Conservation (phyloP, 2,113 vertebrate genomes). For the Gallinago paraguaiae region DNA sequence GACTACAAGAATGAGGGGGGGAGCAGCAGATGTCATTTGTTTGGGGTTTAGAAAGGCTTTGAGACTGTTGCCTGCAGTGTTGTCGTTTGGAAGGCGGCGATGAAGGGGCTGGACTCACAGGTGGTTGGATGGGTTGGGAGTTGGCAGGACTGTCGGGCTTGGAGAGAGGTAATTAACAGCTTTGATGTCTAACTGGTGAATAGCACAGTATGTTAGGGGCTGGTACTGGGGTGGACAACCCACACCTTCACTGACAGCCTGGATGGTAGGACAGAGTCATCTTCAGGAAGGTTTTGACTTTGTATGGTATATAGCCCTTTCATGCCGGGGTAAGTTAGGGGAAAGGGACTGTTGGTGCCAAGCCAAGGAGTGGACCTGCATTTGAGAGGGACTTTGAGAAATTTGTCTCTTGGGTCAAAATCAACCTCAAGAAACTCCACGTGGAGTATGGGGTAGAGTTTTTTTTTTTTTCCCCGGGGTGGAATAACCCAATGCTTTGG, state of each 20-base stretch:
- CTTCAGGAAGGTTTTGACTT: background rate
- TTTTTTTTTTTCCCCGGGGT: background rate
- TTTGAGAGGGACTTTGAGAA: background rate
- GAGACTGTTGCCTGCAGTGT: background rate
- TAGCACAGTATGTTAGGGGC: background rate
- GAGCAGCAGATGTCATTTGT: background rate
- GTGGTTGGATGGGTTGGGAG: background rate
- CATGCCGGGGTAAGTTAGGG: background rate
- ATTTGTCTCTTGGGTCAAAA: background rate
- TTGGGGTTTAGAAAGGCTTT: background rate
- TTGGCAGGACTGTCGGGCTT: background rate
- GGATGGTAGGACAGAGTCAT: background rate
- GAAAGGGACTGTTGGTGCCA: background rate
- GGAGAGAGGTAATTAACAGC: background rate
- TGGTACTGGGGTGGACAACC: background rate
- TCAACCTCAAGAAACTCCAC: background rate
- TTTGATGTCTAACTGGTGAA: background rate
- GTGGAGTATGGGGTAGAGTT: background rate
- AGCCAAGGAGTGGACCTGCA: background rate
- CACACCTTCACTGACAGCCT: background rate
- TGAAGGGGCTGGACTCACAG: fast-evolving
- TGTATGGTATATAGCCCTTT: no score
- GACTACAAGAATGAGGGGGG: background rate
- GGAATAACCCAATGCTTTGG: background rate
- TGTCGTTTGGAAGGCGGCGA: background rate